phyloP scores from a whole-genome alignment of 1,140 invertebrate genomes.

The Copidosoma floridanum region DNA sequence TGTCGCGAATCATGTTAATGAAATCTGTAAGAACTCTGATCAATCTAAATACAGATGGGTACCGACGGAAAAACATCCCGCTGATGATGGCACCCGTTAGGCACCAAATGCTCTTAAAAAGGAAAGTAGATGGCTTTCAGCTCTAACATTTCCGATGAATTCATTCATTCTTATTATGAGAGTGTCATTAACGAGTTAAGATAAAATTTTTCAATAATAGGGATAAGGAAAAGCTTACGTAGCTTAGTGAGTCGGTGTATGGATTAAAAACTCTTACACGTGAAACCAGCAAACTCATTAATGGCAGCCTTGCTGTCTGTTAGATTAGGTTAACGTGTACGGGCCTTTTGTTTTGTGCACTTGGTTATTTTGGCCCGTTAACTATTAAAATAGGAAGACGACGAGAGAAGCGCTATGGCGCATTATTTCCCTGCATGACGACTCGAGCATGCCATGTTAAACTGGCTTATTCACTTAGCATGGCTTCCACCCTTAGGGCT shows the following conservation, averaged over 20 bases:
- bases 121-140: background rate
- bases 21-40: slow-evolving; percentile 35
- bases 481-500: slow-evolving; percentile 33
- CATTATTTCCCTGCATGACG: slow-evolving; percentile 37
- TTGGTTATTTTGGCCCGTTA: slow-evolving; percentile 13
- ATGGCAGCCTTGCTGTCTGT: background rate
- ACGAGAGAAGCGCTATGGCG: slow-evolving; percentile 40
- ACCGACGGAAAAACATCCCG: slow-evolving; percentile 46
- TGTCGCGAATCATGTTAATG: slow-evolving; percentile 42
- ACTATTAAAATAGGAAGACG: slow-evolving; percentile 27
- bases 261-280: background rate
- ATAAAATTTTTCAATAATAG: slow-evolving; percentile 32
- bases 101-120: background rate
- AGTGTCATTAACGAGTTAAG: too few species aligned
- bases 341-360: background rate
- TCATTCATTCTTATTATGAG: too few species aligned
- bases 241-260: background rate
- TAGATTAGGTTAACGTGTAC: background rate
- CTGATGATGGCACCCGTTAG: slow-evolving; percentile 34
- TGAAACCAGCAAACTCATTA: background rate
- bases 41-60: slow-evolving; percentile 49
- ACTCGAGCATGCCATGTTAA: slow-evolving; percentile 35
- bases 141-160: background rate
- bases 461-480: slow-evolving; percentile 23
- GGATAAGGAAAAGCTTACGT: slow-evolving; percentile 14